A percentile compares a stretch with the other conserved stretches of the same genome.
These are phyloP conservation scores for Ailurus styani DNA, from an alignment of 2,113 vertebrate species.

Conservation along the genomic window DNA sequence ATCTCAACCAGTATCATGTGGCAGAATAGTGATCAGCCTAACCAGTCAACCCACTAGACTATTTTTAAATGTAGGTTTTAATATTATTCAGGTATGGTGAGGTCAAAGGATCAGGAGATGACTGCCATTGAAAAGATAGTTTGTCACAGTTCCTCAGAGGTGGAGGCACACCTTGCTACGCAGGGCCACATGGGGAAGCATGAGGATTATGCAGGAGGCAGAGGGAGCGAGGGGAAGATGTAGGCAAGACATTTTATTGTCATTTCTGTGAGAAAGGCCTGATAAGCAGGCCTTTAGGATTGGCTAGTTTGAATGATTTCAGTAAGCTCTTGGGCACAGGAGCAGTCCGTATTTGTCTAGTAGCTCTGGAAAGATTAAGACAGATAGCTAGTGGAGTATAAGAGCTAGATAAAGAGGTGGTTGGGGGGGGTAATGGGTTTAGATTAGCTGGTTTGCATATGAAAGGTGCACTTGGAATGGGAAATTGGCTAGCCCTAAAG, in stretches of 20 bases:
- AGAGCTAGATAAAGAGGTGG: background rate
- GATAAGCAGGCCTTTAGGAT: background rate
- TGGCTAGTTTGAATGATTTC: background rate
- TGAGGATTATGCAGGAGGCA: too few relatives aligned
- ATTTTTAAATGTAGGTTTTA: background rate
- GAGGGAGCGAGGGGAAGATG: background rate
- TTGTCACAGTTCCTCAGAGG: background rate
- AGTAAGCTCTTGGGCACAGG: background rate
- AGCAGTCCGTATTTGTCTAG: background rate
- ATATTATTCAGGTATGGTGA: background rate
- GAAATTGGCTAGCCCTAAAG: background rate
- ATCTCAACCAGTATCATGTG: background rate
- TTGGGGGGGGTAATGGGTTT: background rate
- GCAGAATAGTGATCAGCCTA: background rate
- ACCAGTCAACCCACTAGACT: background rate
- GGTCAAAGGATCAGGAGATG: background rate
- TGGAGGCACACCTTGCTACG: background rate
- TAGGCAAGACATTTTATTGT: background rate
- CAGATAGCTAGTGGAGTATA: background rate
- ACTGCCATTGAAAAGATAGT: background rate
- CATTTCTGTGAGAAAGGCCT: background rate
- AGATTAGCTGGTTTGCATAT: background rate
- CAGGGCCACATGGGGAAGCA: background rate
- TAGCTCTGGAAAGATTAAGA: background rate
- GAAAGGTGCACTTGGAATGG: background rate